Evolutionary conservation across 2,888 invertebrate species (phyloP).

Genomic region (Globia sparganii): DNA sequence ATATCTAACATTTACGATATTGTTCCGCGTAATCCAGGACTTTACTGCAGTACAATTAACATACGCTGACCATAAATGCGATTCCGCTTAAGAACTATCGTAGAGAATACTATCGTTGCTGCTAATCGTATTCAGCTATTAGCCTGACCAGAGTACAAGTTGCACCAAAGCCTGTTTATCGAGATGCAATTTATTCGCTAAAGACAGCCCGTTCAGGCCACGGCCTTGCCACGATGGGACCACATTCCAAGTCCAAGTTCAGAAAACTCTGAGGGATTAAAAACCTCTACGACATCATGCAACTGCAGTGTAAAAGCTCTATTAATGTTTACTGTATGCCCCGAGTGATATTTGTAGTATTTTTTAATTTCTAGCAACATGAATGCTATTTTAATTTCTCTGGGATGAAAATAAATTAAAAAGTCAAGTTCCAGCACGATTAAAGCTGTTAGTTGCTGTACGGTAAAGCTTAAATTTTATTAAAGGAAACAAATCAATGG

Average conservation of each 20-base stretch:
- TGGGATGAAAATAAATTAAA: background rate
- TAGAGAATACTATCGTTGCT: conserved; percentile 66
- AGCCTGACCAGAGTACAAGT: conserved; percentile 74
- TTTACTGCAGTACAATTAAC: conserved; percentile 66
- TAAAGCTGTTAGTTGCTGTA: background rate
- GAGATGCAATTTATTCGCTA: conserved; percentile 86
- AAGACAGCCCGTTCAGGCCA: conserved; percentile 83
- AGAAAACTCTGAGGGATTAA: conserved; percentile 83
- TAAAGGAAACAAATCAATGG: background rate
- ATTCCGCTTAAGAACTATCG: conserved; percentile 81
- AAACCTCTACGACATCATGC: conserved; percentile 70
- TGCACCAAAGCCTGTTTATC: conserved; percentile 82
- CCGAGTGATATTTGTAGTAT: conserved; percentile 9
- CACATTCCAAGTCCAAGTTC: conserved; percentile 84
- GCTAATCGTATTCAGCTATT: conserved; percentile 84
- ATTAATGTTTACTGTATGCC: conserved; percentile 22
- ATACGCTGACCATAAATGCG: conserved; percentile 72
- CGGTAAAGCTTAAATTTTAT: background rate
- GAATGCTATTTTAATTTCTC: conserved; percentile 8
- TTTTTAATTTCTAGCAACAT: conserved; percentile 10
- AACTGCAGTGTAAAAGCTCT: conserved; percentile 22
- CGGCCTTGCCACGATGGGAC: conserved; percentile 82
- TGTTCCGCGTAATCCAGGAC: conserved; percentile 38
- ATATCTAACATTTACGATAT: conserved; percentile 32
- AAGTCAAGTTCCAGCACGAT: background rate